Evolutionary conservation across 2,797 vertebrate genomes (phyloP), one percentile per base, ranked within the genome.

Genomic region (Sciurus carolinensis): DNA sequence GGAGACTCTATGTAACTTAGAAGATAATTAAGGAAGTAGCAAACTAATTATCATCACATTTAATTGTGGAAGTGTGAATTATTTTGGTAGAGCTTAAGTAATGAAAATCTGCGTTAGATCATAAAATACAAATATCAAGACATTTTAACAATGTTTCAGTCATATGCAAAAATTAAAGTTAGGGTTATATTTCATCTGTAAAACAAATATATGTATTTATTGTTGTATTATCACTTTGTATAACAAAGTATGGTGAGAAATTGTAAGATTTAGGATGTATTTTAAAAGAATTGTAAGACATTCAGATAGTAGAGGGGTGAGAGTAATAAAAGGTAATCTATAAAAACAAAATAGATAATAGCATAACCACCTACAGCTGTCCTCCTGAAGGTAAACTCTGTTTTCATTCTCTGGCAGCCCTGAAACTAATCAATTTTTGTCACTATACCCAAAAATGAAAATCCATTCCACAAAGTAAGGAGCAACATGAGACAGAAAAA

Each of bases 1-100:
- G 96, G 71, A 91, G 88, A 97, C 92, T 97, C 67, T 93, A 85
- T 97, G 66, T 90, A 98, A 96, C 97, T 97, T 97, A 95, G 86
- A 95, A 97, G 95, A 98, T 85, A 80, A 88, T 98, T 98, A 98
- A 95, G 36, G 87, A 96, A 94, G 76, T 93, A 98, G 98, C 97
- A 97, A 98, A 76, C 93, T 98, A 98, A 98, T 98, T 98, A 96
- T 97, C 95, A 96, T 91, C 90, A 95, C 85, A 97, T 98, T 98
- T 98, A 98, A 98, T 98, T 97, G 97, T 97, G 93, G 91, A 98
- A 98, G 67, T 96, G 64, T 98, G 89, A 98, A 97, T 80, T 97
- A 95, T 85, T 47, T 47, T 87, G 54, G 81, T 98, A 97, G 97
- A 97, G 77, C 97, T 96, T 97, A 97, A 97, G 95, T 97, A 98